Percentiles rank a stretch among this genome's conserved stretches.
These are phyloP conservation scores for Luffia ferchaultella DNA, from an alignment of 2,888 invertebrate species.

Conservation along the genomic window DNA sequence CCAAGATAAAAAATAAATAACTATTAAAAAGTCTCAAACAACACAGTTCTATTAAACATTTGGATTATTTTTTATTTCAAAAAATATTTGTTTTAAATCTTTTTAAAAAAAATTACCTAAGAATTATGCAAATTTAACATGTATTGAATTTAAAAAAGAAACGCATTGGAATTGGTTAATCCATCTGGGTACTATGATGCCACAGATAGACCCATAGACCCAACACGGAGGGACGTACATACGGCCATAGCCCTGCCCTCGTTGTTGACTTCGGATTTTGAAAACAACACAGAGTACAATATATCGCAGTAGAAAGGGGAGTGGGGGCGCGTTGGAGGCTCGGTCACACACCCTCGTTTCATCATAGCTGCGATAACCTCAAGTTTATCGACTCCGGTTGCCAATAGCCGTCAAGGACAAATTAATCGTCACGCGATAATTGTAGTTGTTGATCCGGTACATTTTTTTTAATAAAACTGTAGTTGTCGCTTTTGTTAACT, in stretches of 20 bases:
- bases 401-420: not conserved
- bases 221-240: too few species aligned
- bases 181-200: not conserved
- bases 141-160: not conserved
- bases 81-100: not conserved
- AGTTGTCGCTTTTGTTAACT: too few species aligned
- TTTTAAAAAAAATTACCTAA: not conserved
- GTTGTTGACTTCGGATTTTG: not conserved
- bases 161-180: not conserved
- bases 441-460: too few species aligned
- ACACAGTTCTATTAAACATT: too few species aligned
- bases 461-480: too few species aligned
- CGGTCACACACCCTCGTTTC: conserved; percentile 10
- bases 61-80: not conserved
- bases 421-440: too few species aligned
- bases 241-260: too few species aligned
- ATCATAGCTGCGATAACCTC: not conserved
- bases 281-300: not conserved
- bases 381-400: not conserved
- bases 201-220: not conserved
- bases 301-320: not conserved
- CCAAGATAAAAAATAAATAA: too few species aligned
- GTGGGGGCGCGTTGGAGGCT: conserved; percentile 3
- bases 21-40: too few species aligned
- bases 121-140: not conserved